Evolutionary conservation across 2,797 vertebrate species (phyloP).

Genomic region (Muscicapa striata): DNA sequence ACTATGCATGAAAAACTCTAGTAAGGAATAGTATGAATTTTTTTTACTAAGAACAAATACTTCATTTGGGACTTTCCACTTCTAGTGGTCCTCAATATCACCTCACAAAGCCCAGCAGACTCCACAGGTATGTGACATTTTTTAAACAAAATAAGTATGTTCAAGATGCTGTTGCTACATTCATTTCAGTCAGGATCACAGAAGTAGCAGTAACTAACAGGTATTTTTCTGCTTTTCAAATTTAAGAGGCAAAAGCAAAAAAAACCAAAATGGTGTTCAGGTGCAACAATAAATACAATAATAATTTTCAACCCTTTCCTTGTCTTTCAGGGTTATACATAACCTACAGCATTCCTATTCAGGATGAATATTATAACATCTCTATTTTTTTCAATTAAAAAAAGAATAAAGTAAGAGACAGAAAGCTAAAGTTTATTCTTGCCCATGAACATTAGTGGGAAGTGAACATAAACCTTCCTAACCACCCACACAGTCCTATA

Average conservation of each 20-base stretch:
- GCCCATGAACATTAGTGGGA: not conserved
- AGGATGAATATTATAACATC: not conserved
- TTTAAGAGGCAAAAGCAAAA: not conserved
- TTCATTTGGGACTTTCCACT: not conserved
- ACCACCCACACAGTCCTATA: not conserved
- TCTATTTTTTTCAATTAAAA: not conserved
- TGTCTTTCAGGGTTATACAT: not conserved
- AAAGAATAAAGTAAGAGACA: not conserved
- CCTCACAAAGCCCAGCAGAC: not conserved
- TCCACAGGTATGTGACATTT: not conserved
- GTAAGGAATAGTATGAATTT: not conserved
- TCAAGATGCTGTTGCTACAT: not conserved
- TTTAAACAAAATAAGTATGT: not conserved
- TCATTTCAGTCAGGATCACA: not conserved
- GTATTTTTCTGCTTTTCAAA: not conserved
- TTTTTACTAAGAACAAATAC: not conserved
- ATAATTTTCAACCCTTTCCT: not conserved
- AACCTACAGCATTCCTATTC: not conserved
- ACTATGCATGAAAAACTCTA: not conserved
- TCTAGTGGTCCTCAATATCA: not conserved
- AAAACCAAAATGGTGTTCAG: not conserved
- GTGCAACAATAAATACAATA: not conserved
- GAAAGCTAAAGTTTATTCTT: conserved; percentile 5
- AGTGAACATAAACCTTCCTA: not conserved
- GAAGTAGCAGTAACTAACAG: not conserved